phyloP scores from a whole-genome alignment of 2,113 vertebrate species.

The Corythornis cristatus region DNA sequence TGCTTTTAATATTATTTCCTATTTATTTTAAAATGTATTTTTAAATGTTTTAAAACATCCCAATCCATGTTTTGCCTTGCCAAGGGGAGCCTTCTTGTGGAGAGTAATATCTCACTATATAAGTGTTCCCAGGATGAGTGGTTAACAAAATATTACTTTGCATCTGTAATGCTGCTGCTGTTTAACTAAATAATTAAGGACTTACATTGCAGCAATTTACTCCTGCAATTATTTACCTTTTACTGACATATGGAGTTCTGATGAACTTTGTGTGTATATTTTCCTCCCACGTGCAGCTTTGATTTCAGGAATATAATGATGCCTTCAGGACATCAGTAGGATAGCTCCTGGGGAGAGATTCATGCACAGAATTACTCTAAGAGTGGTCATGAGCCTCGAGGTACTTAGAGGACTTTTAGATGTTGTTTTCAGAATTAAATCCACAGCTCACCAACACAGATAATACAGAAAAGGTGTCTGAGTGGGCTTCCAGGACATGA shows the following conservation, averaged over 20 bases:
- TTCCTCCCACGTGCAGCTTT: constrained; percentile 54
- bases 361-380: background rate
- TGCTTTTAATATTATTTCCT: background rate
- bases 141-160: background rate
- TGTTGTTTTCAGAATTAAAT: constrained; percentile 8
- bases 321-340: constrained; percentile 27
- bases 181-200: constrained; percentile 48
- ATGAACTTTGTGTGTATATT: constrained; percentile 29
- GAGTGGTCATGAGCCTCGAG: background rate
- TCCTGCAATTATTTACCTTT: constrained; percentile 23
- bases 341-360: constrained; percentile 19
- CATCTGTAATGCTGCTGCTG: background rate
- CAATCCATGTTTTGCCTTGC: background rate
- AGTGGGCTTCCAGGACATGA: background rate
- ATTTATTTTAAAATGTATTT: background rate
- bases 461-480: background rate
- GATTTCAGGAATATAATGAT: constrained; percentile 45
- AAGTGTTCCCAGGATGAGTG: background rate
- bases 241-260: background rate
- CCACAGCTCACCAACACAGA: background rate
- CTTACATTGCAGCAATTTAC: constrained; percentile 14
- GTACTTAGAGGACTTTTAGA: background rate
- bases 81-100: background rate
- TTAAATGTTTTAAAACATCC: background rate
- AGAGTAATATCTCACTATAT: background rate